These are phyloP conservation scores for Serilophus lunatus DNA, from an alignment of 2,113 vertebrate genomes.

Conservation along the genomic window DNA sequence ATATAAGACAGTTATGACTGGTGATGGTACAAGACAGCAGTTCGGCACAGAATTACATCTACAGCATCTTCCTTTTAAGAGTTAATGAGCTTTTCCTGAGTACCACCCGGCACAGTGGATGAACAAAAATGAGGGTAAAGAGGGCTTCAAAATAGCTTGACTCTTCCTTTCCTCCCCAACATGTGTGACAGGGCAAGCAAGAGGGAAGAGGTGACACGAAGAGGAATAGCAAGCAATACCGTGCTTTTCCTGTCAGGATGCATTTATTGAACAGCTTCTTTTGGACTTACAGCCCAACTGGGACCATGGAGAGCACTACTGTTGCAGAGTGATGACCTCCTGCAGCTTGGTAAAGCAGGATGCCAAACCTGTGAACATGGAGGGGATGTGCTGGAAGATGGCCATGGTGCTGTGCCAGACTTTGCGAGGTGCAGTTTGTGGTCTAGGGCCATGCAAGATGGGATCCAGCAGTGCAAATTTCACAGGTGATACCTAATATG, in stretches of 20 bases:
- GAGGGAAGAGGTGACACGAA: background rate
- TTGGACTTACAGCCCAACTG: fast-evolving
- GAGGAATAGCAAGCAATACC: background rate
- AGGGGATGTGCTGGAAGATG: background rate
- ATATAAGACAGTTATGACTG: background rate
- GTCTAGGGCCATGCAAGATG: background rate
- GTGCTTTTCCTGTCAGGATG: background rate
- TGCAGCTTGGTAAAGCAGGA: fast-evolving
- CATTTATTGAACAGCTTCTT: background rate
- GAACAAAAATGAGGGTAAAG: background rate
- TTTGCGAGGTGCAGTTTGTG: background rate
- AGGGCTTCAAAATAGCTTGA: background rate
- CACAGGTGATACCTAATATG: fast-evolving
- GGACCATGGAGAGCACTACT: fast-evolving
- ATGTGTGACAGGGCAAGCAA: background rate
- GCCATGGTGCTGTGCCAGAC: fast-evolving
- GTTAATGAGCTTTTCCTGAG: constrained; percentile 1
- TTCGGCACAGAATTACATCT: background rate
- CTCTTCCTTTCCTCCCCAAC: background rate
- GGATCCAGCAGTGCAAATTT: background rate
- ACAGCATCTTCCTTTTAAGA: background rate
- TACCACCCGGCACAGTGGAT: background rate
- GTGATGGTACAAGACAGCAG: background rate
- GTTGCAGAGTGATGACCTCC: background rate
- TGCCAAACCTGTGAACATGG: background rate